Percentiles rank a stretch among this genome's conserved stretches.
These are phyloP conservation scores for Neoascia interrupta DNA, from an alignment of 2,888 invertebrate species.

Conservation along the genomic window DNA sequence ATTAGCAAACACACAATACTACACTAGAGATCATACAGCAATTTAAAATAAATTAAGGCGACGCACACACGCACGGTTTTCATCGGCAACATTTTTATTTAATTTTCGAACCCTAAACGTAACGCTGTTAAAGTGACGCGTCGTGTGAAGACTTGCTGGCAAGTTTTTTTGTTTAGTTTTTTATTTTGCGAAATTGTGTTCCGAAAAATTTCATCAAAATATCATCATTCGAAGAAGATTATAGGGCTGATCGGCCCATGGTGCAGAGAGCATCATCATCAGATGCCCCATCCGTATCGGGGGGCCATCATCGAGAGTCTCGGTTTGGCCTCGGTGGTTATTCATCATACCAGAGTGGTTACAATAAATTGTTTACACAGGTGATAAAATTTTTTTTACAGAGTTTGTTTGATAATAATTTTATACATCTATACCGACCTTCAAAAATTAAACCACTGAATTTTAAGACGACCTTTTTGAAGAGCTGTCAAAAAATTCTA, in stretches of 20 bases:
- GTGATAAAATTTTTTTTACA: constrained; percentile 71
- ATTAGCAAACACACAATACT: constrained; percentile 25
- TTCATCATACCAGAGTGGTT: constrained; percentile 79
- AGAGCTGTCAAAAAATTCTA: too few relatives aligned
- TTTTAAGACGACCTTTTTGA: too few relatives aligned
- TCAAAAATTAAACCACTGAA: too few relatives aligned
- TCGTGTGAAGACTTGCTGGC: too few relatives aligned
- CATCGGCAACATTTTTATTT: too few relatives aligned
- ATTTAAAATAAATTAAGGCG: too few relatives aligned
- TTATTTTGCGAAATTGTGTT: constrained; percentile 72
- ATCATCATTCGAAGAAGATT: constrained; percentile 80
- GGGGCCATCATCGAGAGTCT: constrained; percentile 79
- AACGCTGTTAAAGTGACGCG: too few relatives aligned
- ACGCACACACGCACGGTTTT: too few relatives aligned
- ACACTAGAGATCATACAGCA: constrained; percentile 9
- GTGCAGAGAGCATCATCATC: constrained; percentile 80
- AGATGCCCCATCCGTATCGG: constrained; percentile 79
- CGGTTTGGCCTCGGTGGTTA: constrained; percentile 80
- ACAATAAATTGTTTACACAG: constrained; percentile 80
- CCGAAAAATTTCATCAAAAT: constrained; percentile 76
- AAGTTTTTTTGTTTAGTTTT: not conserved
- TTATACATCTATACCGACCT: too few relatives aligned
- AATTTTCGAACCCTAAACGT: too few relatives aligned
- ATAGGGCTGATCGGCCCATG: constrained; percentile 80
- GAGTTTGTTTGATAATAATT: too few relatives aligned